These are phyloP conservation scores for Drosophila neocordata DNA, from an alignment of 1,140 invertebrate species.

Conservation along the genomic window DNA sequence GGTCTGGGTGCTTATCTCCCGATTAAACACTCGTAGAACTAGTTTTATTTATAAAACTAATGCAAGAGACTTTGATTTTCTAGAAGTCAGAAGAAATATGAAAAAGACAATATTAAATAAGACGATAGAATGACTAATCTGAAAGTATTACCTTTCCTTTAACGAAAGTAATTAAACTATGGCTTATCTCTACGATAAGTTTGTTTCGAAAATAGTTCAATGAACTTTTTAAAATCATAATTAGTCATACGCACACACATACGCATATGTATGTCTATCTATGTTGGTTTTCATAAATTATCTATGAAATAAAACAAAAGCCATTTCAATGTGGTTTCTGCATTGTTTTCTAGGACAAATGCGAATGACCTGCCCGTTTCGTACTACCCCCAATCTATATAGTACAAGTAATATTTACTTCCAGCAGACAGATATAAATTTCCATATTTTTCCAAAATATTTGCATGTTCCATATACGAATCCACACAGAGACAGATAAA, in stretches of 20 bases:
- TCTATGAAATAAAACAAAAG: constrained; percentile 36
- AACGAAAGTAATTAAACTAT: constrained; percentile 28
- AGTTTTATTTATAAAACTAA: constrained; percentile 30
- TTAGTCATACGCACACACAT: constrained; percentile 9
- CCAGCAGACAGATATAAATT: constrained; percentile 62
- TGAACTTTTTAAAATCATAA: constrained; percentile 29
- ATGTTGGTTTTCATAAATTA: constrained; percentile 64
- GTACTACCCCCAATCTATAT: constrained; percentile 11
- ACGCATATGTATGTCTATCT: constrained; percentile 9
- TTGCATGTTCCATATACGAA: constrained; percentile 70
- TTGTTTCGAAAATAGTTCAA: constrained; percentile 33
- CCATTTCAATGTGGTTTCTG: constrained; percentile 52
- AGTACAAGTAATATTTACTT: constrained; percentile 53
- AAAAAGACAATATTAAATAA: background rate
- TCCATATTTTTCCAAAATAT: constrained; percentile 50
- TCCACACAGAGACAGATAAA: constrained; percentile 20
- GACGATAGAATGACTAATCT: constrained; percentile 9
- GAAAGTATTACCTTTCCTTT: constrained; percentile 16
- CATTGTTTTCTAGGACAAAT: constrained; percentile 70
- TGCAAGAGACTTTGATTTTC: constrained; percentile 11
- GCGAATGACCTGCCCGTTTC: constrained; percentile 61
- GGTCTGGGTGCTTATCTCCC: constrained; percentile 52
- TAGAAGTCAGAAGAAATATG: background rate
- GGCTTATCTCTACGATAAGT: constrained; percentile 51
- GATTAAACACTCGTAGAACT: background rate